Evolutionary conservation across 1,140 invertebrate species (phyloP).

Genomic region (Odontomachus brunneus): DNA sequence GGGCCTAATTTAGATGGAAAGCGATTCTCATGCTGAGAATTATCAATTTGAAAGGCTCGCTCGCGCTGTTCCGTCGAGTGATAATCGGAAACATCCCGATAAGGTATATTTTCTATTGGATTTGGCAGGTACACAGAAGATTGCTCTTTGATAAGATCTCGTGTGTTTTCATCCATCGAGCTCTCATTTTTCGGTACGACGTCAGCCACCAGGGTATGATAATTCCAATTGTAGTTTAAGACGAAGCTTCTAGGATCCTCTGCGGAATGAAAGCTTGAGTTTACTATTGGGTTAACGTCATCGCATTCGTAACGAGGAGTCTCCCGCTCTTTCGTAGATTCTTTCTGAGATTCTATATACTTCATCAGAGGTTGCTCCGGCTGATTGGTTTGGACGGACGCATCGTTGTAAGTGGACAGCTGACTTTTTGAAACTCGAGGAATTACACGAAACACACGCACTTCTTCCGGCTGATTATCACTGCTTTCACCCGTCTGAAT

Average conservation of each 20-base stretch:
- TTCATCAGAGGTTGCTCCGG: not conserved
- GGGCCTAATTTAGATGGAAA: constrained; percentile 6
- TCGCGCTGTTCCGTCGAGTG: not conserved
- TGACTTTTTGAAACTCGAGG: constrained; percentile 31
- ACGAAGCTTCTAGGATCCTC: constrained; percentile 44
- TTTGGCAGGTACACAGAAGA: not conserved
- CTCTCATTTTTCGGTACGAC: not conserved
- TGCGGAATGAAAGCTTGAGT: not conserved
- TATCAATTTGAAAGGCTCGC: not conserved
- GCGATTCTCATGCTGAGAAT: not conserved
- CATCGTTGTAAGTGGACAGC: constrained; percentile 68
- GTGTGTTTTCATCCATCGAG: not conserved
- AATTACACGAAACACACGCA: constrained; percentile 46
- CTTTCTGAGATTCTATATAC: not conserved
- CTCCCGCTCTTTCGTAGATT: constrained; percentile 47
- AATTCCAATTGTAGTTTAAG: constrained; percentile 64
- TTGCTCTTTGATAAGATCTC: not conserved
- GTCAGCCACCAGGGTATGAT: constrained; percentile 2
- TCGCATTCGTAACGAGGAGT: not conserved
- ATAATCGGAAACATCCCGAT: not conserved
- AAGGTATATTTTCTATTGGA: not conserved
- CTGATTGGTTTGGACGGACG: constrained; percentile 73
- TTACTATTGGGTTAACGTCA: not conserved
- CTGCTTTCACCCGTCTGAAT: constrained; percentile 61
- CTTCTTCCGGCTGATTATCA: constrained; percentile 48